These are phyloP conservation scores for Parnassius smintheus DNA, from an alignment of 2,888 invertebrate species.

Conservation along the genomic window DNA sequence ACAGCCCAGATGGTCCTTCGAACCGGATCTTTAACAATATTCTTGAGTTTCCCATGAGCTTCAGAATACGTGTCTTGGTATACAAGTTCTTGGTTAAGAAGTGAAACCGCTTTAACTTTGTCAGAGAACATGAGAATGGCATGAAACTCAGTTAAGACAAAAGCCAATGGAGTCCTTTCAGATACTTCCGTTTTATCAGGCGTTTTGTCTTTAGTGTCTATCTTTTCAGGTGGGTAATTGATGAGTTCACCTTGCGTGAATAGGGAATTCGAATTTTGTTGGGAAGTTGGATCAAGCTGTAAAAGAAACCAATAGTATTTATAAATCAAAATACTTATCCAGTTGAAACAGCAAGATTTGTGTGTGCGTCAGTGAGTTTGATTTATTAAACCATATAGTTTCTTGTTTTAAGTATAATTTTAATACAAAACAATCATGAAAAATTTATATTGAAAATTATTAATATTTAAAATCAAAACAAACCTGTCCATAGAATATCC, in stretches of 20 bases:
- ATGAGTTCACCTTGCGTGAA: slow-evolving; percentile 71
- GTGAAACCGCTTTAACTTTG: slow-evolving; percentile 90
- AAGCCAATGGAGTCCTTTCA: slow-evolving; percentile 83
- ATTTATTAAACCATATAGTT: too few species aligned
- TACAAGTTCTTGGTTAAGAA: slow-evolving; percentile 91
- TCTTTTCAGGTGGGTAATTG: slow-evolving; percentile 55
- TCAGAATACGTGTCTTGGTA: slow-evolving; percentile 93
- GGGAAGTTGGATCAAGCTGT: slow-evolving; percentile 74
- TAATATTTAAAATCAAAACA: slow-evolving; percentile 26
- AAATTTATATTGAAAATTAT: too few species aligned
- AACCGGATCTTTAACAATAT: slow-evolving; percentile 89
- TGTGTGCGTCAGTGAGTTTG: too few species aligned
- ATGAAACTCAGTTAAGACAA: slow-evolving; percentile 95
- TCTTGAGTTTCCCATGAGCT: slow-evolving; percentile 88
- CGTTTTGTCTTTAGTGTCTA: slow-evolving; percentile 59
- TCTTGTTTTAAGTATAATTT: too few species aligned
- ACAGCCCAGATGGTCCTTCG: slow-evolving; percentile 92
- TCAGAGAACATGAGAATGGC: slow-evolving; percentile 91
- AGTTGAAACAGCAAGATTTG: not conserved
- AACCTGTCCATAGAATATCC: slow-evolving; percentile 90
- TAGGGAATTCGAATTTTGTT: slow-evolving; percentile 72
- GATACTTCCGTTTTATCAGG: slow-evolving; percentile 55
- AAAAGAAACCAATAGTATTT: slow-evolving; percentile 33
- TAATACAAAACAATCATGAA: too few species aligned
- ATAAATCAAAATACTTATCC: not conserved